Evolutionary conservation across 2,797 vertebrate genomes (phyloP), one percentile per base, ranked within the genome.

Genomic region (Sebastes itinus): DNA sequence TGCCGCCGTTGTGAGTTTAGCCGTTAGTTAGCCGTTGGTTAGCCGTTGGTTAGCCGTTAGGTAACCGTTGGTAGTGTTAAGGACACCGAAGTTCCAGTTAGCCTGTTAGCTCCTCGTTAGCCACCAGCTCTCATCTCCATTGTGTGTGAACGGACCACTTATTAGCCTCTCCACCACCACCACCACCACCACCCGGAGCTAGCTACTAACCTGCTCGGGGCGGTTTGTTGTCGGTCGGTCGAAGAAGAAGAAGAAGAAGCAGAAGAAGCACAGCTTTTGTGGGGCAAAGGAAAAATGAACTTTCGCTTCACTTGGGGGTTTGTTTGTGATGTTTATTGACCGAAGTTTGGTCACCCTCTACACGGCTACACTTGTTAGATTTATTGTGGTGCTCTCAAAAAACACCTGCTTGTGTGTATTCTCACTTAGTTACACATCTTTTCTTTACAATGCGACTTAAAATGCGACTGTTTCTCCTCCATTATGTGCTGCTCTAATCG

Each of bases 41-140:
- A 35, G 33, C 94, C 87, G 86, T 86, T 38, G 6, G 35, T 33
- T 38, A 38, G 35, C 35, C 35, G 13, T 38, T 38, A 49, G 16
- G 6, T 49, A 49, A 8, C 42, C 42, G 42, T 18, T 90, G 35
- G 35, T 38, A 77, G 85, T 28, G 87, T 88, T 80, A 87, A 14
- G 87, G 89, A 92, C 92, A 81, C 77, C 83, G 67, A 94, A 94
- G 92, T 94, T 94, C 78, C 89, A 38, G 92, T 82, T 93, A 92
- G 93, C 91, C 89, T 89, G 86, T 70, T 93, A 93, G 91, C 35
- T 38, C 90, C 77, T 16, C 18, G 42, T 49, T 49, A 49, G 42
- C 42, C 42, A 49, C 46, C 38, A 66, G 69, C 81, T 79, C 78
- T 86, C 88, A 72, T 88, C 91, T 88, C 94, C 90, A 94, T 95